Evolutionary conservation across 2,113 vertebrate genomes (phyloP).

Genomic region (Megaptera novaeangliae): DNA sequence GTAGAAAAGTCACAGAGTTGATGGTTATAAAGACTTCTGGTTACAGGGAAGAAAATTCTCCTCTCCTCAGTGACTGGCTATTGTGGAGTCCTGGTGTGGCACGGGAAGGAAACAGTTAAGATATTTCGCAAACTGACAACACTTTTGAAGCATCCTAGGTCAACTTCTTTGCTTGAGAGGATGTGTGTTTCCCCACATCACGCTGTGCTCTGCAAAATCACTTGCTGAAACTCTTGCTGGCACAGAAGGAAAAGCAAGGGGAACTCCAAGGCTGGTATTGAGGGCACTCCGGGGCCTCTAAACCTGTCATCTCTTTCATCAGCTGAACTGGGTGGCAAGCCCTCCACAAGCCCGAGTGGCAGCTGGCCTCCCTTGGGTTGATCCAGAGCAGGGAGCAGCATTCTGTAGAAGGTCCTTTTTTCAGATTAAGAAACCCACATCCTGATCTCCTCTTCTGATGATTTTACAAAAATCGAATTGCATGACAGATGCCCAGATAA

Average conservation of each 20-base stretch:
- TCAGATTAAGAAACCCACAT: slow-evolving; percentile 50
- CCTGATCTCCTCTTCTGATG: slow-evolving; percentile 62
- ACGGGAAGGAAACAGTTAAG: neutral
- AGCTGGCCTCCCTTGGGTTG: neutral
- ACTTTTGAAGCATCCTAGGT: neutral
- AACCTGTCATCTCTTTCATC: neutral
- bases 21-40: neutral
- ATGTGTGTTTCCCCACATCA: neutral
- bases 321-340: neutral
- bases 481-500: slow-evolving; percentile 66
- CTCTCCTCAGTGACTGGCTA: neutral
- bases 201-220: neutral
- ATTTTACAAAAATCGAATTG: slow-evolving; percentile 68
- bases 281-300: neutral
- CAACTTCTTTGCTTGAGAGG: neutral
- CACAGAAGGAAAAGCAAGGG: neutral
- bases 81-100: neutral
- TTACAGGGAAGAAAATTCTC: neutral
- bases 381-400: slow-evolving; percentile 19
- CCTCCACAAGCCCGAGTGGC: neutral
- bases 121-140: neutral
- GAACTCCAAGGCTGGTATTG: neutral
- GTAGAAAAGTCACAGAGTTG: neutral
- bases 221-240: neutral
- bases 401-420: neutral